phyloP scores from a whole-genome alignment of 1,140 invertebrate genomes.

The Gonioctena quinquepunctata region DNA sequence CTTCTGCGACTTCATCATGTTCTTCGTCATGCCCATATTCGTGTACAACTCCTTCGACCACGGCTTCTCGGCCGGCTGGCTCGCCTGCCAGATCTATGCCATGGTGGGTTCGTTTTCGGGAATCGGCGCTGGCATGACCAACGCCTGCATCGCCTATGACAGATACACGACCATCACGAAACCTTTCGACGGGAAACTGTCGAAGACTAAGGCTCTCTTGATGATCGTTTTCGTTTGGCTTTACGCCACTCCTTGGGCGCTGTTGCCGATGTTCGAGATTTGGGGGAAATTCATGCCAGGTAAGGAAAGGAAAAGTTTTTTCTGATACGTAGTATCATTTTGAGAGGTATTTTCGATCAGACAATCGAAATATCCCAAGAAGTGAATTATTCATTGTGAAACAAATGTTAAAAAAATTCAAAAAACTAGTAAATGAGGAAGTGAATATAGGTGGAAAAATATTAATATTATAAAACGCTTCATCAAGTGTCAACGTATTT shows the following conservation, averaged over 20 bases:
- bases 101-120: slow-evolving; percentile 77
- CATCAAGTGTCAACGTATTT: no score
- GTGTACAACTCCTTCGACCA: slow-evolving; percentile 83
- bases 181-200: slow-evolving; percentile 79
- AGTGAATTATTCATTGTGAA: no score
- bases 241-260: slow-evolving; percentile 78
- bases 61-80: slow-evolving; percentile 72
- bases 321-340: no score
- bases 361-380: no score
- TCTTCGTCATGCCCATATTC: slow-evolving; percentile 83
- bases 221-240: slow-evolving; percentile 76
- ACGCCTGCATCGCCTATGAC: slow-evolving; percentile 18
- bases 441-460: no score
- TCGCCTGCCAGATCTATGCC: slow-evolving; percentile 79
- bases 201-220: slow-evolving; percentile 72
- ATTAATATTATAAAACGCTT: no score
- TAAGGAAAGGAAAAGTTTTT: slow-evolving; percentile 35
- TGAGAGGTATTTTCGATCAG: no score
- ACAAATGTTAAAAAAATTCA: no score
- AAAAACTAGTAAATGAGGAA: no score
- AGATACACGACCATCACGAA: slow-evolving; percentile 76
- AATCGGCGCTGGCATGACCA: slow-evolving; percentile 68
- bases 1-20: slow-evolving; percentile 85
- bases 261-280: slow-evolving; percentile 75
- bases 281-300: slow-evolving; percentile 84